Conservation (phyloP, 2,113 vertebrate species). For the Sceloporus tristichus region DNA sequence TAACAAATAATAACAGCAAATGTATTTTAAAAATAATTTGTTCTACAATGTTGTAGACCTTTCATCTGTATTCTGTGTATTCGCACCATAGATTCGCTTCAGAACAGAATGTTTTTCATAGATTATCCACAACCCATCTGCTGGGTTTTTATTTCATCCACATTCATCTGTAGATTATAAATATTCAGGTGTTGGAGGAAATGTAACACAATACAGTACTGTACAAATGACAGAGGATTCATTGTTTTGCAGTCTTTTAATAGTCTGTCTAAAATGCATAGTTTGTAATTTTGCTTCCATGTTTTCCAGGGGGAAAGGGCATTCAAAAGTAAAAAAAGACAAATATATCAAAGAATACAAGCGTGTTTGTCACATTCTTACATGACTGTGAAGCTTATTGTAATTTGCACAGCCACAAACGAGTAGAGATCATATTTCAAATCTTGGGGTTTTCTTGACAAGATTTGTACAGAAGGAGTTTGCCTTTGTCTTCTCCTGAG, state of each 20-base stretch:
- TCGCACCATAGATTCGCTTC: background rate
- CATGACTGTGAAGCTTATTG: conserved; percentile 32
- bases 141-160: conserved; percentile 17
- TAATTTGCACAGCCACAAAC: background rate
- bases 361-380: background rate
- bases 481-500: too few relatives aligned
- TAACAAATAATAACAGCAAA: background rate
- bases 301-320: conserved; percentile 29
- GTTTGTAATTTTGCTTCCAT: conserved; percentile 46
- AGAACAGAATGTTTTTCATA: conserved; percentile 50
- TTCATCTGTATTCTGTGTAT: background rate
- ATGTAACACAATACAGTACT: conserved; percentile 39
- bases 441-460: too few relatives aligned
- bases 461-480: too few relatives aligned
- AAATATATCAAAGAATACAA: conserved; percentile 40
- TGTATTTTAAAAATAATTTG: background rate
- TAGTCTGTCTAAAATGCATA: conserved; percentile 36
- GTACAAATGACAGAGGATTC: background rate
- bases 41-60: background rate
- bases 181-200: conserved; percentile 54
- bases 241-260: conserved; percentile 47
- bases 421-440: background rate
- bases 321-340: conserved; percentile 50
- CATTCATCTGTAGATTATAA: conserved; percentile 21
- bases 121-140: conserved; percentile 30